Conservation (phyloP, 2,888 invertebrate genomes). For the Morinoia aosen region DNA sequence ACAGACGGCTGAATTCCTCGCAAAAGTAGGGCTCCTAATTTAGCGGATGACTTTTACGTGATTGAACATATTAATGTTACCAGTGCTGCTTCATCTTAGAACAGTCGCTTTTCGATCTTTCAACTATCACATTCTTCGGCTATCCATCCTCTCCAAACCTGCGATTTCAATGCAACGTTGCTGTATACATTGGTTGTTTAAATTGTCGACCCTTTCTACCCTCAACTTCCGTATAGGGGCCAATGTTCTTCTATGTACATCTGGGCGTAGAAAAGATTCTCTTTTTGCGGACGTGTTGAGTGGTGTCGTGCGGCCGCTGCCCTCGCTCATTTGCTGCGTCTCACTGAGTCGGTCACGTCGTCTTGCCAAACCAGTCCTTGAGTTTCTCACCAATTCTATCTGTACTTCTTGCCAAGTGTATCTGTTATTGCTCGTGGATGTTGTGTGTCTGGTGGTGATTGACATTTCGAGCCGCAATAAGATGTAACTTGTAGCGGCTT, state of each 20-base stretch:
- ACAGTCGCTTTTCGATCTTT: background rate
- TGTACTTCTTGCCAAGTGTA: background rate
- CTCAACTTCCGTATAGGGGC: background rate
- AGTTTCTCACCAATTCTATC: background rate
- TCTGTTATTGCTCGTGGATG: background rate
- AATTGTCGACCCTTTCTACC: background rate
- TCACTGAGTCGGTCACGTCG: background rate
- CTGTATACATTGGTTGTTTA: background rate
- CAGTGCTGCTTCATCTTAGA: background rate
- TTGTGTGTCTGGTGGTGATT: background rate
- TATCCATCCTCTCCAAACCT: background rate
- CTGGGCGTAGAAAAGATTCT: background rate
- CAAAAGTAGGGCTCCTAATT: background rate
- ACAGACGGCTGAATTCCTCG: background rate
- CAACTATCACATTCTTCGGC: background rate
- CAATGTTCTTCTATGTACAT: background rate
- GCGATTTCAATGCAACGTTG: background rate
- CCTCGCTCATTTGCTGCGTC: background rate
- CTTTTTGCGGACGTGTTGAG: background rate
- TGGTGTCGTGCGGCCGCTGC: background rate
- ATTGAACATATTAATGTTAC: background rate
- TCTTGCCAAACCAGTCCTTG: background rate
- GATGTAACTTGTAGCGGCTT: background rate
- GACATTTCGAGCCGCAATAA: background rate
- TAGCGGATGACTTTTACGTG: too few species aligned